phyloP scores from a whole-genome alignment of 1,140 invertebrate species.

The Drosophila seguyi region DNA sequence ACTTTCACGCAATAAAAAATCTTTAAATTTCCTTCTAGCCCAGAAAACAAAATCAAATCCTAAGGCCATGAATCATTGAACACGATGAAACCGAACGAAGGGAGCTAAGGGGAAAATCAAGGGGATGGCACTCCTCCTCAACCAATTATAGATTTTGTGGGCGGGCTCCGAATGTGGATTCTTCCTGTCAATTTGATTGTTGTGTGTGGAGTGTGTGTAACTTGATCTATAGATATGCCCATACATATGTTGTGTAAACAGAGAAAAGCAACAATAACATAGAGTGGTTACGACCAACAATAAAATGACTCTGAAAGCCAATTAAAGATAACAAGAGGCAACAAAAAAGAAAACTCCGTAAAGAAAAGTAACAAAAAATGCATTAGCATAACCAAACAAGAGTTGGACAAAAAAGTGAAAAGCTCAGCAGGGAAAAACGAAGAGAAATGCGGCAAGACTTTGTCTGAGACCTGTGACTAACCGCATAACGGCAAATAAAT shows the following conservation, averaged over 20 bases:
- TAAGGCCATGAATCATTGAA: constrained; percentile 72
- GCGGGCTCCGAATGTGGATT: constrained; percentile 25
- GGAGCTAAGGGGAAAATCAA: neutral
- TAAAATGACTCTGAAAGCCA: constrained; percentile 73
- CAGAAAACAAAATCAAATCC: constrained; percentile 68
- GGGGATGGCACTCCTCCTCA: constrained; percentile 38
- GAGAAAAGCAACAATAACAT: constrained; percentile 17
- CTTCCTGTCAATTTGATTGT: constrained; percentile 42
- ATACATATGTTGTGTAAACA: constrained; percentile 51
- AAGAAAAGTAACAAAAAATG: constrained; percentile 36
- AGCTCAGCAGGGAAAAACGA: neutral
- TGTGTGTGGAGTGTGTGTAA: constrained; percentile 34
- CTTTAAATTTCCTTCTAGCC: constrained; percentile 14
- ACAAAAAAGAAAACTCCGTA: constrained; percentile 33
- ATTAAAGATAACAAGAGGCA: constrained; percentile 79
- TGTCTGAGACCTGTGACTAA: constrained; percentile 45
- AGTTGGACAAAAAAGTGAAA: constrained; percentile 24
- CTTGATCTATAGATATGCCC: constrained; percentile 61
- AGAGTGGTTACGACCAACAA: constrained; percentile 58
- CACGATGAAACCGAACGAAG: constrained; percentile 21
- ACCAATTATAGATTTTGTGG: constrained; percentile 63
- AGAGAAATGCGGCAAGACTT: constrained; percentile 12
- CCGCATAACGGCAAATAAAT: constrained; percentile 75
- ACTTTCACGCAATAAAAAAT: constrained; percentile 26
- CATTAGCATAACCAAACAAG: constrained; percentile 75